Evolutionary conservation across 2,888 invertebrate genomes (phyloP), one percentile per base, ranked within the genome.

Genomic region (Callosobruchus maculatus): DNA sequence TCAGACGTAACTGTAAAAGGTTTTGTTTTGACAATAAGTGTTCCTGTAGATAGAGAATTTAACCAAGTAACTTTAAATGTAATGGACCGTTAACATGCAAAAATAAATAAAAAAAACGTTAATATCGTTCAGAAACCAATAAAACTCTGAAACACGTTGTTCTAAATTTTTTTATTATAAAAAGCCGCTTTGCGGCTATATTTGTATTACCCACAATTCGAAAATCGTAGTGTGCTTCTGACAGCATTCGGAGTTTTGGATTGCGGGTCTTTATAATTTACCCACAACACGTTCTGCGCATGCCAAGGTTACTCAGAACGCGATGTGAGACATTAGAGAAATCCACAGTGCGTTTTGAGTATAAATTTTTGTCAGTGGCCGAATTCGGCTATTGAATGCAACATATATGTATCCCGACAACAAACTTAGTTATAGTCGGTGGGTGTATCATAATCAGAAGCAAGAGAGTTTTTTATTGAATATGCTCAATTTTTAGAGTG

Each of bases 1-100:
- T 73, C 31, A 70, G 70, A 30, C 68, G 72, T 30, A 73, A 70
- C 21, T 73, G 73, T 70, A 73, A 73, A 73, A 73, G 73, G 68
- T 73, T 73, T 73, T 73, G 70, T 70, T 70, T 31, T 70, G 70
- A 70, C 68, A 73, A 72, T 71, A 71, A 71, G 49, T 72, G 71
- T 71, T 71, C 49, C 71, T 71, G 71, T 26, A 71, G 66, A 72
- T 68, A 72, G 68, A 22, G 72, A 21, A 67, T 68, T 68, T 68
- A 67, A 68, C 68, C 4, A 18, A 13, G 49, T 49, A 49, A 49
- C 49, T 49, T 18, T 13, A 49, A 49, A 13, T 49, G 49, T 49
- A 5, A 49, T 49, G 49, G 49, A 49, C 1, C 49, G 18, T 18
- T 49, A 49, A 49, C 49, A 49, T 49, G 49, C 49, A 49, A 13